phyloP scores from a whole-genome alignment of 2,797 vertebrate species.

The Cossypha dichroa region DNA sequence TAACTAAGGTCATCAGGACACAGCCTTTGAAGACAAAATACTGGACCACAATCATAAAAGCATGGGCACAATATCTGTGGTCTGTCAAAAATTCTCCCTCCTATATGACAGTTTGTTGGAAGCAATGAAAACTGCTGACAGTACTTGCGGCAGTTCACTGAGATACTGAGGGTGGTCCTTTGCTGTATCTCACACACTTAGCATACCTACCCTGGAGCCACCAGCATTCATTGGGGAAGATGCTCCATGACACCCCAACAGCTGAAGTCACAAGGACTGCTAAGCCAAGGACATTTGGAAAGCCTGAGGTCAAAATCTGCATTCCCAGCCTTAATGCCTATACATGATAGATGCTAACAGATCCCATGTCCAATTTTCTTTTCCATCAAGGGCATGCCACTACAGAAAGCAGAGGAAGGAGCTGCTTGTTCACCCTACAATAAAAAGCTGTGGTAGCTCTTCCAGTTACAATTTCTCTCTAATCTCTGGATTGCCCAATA shows the following conservation, averaged over 20 bases:
- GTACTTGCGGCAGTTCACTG: background rate
- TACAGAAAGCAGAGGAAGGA: background rate
- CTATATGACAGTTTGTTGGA: background rate
- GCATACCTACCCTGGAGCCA: background rate
- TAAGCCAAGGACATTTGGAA: background rate
- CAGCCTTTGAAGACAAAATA: background rate
- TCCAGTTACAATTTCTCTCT: background rate
- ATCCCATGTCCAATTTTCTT: background rate
- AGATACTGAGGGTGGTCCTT: too few species aligned
- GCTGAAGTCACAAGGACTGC: background rate
- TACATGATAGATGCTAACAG: fast-evolving
- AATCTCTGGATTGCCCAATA: background rate
- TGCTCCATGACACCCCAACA: background rate
- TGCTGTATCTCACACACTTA: background rate
- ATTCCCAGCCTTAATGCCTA: fast-evolving
- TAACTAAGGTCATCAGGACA: background rate
- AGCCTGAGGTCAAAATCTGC: background rate
- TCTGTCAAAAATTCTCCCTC: background rate
- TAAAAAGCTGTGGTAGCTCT: background rate
- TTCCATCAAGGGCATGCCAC: background rate
- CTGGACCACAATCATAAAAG: background rate
- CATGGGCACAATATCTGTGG: background rate
- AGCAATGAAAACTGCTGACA: background rate
- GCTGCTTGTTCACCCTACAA: background rate
- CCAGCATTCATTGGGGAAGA: background rate